phyloP scores from a whole-genome alignment of 2,888 invertebrate genomes.

The Chymomyza procnemis region DNA sequence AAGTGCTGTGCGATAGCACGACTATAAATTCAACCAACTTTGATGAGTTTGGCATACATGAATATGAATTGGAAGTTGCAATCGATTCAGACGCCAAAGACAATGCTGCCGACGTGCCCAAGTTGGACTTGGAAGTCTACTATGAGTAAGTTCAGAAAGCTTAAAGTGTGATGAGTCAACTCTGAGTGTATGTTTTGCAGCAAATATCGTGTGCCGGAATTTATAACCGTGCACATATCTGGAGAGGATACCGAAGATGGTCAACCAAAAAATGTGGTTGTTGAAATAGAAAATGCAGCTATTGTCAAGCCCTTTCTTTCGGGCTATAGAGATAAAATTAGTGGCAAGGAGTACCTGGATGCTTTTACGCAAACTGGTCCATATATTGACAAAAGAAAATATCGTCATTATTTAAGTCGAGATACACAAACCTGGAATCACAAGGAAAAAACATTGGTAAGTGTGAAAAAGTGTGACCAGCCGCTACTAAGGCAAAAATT shows the following conservation, averaged over 20 bases:
- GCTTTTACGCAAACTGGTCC: conserved; percentile 88
- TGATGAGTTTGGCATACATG: conserved; percentile 77
- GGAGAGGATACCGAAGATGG: conserved; percentile 77
- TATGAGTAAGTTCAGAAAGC: conserved; percentile 68
- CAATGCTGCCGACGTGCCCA: conserved; percentile 24
- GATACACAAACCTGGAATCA: conserved; percentile 83
- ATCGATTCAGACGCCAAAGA: conserved; percentile 4
- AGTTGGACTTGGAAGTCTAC: conserved; percentile 75
- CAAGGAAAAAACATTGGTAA: conserved; percentile 77
- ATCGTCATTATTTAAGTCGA: conserved; percentile 73
- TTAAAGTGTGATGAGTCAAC: not conserved
- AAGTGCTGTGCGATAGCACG: conserved; percentile 68
- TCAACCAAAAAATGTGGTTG: conserved; percentile 79
- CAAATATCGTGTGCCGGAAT: conserved; percentile 79
- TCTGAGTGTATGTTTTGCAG: conserved; percentile 49
- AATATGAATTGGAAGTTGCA: conserved; percentile 62
- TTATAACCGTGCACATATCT: conserved; percentile 80
- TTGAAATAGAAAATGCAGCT: conserved; percentile 81
- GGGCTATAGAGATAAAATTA: conserved; percentile 87
- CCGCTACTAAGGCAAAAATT: no score
- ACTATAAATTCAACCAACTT: conserved; percentile 62
- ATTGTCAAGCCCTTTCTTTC: conserved; percentile 87
- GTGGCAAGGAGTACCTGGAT: conserved; percentile 86
- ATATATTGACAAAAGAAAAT: conserved; percentile 70
- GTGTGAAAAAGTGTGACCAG: no score